phyloP scores from a whole-genome alignment of 2,113 vertebrate genomes.

The Corapipo altera region DNA sequence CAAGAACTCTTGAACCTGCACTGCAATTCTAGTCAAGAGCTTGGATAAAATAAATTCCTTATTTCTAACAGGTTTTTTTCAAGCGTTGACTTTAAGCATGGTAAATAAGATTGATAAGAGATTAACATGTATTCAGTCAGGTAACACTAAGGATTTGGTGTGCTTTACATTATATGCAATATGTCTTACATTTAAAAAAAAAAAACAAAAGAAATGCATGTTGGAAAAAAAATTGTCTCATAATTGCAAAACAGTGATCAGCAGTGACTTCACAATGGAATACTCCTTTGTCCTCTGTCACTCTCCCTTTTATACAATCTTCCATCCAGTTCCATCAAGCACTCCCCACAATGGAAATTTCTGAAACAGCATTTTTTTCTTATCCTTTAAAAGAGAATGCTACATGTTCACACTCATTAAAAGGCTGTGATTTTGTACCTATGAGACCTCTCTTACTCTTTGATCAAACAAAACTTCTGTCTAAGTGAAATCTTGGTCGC shows the following conservation, averaged over 20 bases:
- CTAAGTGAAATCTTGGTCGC: neutral
- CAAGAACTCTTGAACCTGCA: constrained; percentile 74
- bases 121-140: neutral
- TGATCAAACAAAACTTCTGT: neutral
- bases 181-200: neutral
- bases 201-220: neutral
- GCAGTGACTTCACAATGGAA: too few species aligned
- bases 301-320: too few species aligned
- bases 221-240: too few species aligned
- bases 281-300: too few species aligned
- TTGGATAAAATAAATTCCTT: constrained; percentile 57
- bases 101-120: neutral
- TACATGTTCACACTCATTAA: neutral
- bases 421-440: neutral
- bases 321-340: too few species aligned
- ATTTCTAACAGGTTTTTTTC: constrained; percentile 2
- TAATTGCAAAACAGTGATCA: too few species aligned
- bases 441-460: neutral
- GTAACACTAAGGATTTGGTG: neutral
- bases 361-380: too few species aligned
- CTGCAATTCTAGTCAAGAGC: constrained; percentile 51
- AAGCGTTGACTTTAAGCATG: neutral
- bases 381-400: neutral
- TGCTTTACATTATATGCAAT: neutral
- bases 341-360: too few species aligned